Percentiles rank a stretch among this genome's conserved stretches.
phyloP scores from a whole-genome alignment of 2,888 invertebrate species.

The Merodon equestris region DNA sequence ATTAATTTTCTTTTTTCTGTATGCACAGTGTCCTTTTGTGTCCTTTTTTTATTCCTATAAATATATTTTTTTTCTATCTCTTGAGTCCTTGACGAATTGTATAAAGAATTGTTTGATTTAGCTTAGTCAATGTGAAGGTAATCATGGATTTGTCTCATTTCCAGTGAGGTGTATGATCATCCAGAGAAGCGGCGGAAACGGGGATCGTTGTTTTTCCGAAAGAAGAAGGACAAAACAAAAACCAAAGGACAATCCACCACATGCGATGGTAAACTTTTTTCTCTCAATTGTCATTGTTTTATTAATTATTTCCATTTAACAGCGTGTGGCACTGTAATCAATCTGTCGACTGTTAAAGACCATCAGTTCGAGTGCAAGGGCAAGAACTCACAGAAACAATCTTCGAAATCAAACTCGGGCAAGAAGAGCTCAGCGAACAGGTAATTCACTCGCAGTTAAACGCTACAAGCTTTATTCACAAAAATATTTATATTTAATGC shows the following conservation, averaged over 20 bases:
- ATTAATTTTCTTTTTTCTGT: slow-evolving; percentile 42
- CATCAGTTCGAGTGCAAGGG: slow-evolving; percentile 89
- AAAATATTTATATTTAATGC: slow-evolving; percentile 34
- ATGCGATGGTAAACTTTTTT: slow-evolving; percentile 72
- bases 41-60: slow-evolving; percentile 18
- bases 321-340: slow-evolving; percentile 93
- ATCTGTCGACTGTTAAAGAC: slow-evolving; percentile 93
- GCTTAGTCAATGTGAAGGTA: not conserved
- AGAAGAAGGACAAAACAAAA: slow-evolving; percentile 86
- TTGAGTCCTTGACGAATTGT: not conserved
- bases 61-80: slow-evolving; percentile 17
- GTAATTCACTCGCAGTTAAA: slow-evolving; percentile 55
- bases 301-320: slow-evolving; percentile 69
- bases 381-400: slow-evolving; percentile 71
- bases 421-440: slow-evolving; percentile 72
- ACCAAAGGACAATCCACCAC: slow-evolving; percentile 76
- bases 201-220: slow-evolving; percentile 93
- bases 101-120: not conserved
- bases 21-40: slow-evolving; percentile 64
- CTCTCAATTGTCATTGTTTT: not conserved
- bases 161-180: slow-evolving; percentile 81
- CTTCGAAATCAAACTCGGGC: slow-evolving; percentile 70
- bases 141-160: slow-evolving; percentile 33
- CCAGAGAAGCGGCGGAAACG: slow-evolving; percentile 92
- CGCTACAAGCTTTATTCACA: not conserved